A percentile compares a stretch with the other conserved stretches of the same genome.
Conservation (phyloP, 2,113 vertebrate genomes). For the Hemicordylus capensis region DNA sequence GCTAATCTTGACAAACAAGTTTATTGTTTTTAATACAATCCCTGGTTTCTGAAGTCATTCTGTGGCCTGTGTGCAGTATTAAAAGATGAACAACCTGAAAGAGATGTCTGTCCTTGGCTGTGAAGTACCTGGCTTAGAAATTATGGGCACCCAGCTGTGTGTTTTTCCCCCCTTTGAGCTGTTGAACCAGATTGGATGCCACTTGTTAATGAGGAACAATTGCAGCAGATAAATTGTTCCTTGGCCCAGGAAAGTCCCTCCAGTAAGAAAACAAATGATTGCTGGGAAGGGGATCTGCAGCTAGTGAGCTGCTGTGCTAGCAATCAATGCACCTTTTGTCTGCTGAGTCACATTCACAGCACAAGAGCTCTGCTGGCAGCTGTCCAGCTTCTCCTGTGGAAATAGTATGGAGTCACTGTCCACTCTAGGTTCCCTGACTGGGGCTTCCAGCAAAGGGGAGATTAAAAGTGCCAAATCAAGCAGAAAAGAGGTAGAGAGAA, state of each 20-base stretch:
- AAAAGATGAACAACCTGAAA: background rate
- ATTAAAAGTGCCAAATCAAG: background rate
- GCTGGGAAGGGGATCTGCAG: slow-evolving; percentile 30
- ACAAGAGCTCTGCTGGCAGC: background rate
- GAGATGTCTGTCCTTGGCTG: background rate
- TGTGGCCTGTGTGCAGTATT: slow-evolving; percentile 8
- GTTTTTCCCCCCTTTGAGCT: background rate
- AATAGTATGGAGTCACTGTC: background rate
- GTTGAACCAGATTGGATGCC: background rate
- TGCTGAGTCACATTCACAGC: background rate
- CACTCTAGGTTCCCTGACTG: background rate
- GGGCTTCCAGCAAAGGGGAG: background rate
- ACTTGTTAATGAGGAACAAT: background rate
- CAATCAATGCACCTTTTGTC: slow-evolving; percentile 35
- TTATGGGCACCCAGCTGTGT: background rate
- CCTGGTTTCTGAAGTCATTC: background rate
- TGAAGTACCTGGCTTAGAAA: background rate
- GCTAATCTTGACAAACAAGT: background rate
- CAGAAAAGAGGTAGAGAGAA: background rate
- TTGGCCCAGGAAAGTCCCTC: background rate
- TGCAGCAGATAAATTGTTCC: background rate
- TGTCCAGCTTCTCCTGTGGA: background rate
- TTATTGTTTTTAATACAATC: background rate
- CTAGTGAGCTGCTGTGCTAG: background rate
- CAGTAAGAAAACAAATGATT: background rate